Percentiles rank a stretch among this genome's conserved stretches.
Conservation (phyloP, 23 tunicate genomes). For the Botrylloides violaceus region DNA sequence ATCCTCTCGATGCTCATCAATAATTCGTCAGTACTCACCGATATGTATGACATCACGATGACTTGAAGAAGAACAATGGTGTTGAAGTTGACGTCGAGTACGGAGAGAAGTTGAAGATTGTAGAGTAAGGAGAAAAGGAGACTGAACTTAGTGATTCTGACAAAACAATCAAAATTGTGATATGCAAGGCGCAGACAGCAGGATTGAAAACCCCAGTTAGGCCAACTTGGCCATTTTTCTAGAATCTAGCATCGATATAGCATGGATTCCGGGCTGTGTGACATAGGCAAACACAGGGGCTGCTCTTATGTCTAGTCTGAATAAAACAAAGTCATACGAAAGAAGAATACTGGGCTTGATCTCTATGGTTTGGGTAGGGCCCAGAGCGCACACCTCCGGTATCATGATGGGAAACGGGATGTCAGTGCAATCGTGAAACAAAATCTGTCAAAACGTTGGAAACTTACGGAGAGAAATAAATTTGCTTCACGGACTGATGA, state of each 20-base stretch:
- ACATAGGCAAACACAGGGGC: too few species aligned
- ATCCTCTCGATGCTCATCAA: too few species aligned
- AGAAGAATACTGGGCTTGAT: background rate
- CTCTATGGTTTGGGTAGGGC: background rate
- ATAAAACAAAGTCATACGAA: too few species aligned
- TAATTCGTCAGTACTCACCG: slow-evolving; percentile 4
- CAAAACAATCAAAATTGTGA: background rate
- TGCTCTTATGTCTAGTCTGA: too few species aligned
- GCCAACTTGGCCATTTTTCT: too few species aligned
- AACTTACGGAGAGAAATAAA: slow-evolving; percentile 11
- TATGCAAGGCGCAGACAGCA: background rate
- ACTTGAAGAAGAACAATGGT: slow-evolving; percentile 33
- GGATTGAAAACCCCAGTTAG: background rate
- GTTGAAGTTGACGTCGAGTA: slow-evolving; percentile 14
- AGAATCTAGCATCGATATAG: too few species aligned
- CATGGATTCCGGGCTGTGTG: too few species aligned
- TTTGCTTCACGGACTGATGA: slow-evolving; percentile 11
- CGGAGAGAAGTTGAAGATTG: slow-evolving; percentile 34
- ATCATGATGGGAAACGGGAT: too few species aligned
- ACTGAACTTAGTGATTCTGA: slow-evolving; percentile 48
- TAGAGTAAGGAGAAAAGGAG: slow-evolving; percentile 34
- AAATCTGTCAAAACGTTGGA: background rate
- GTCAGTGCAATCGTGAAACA: too few species aligned
- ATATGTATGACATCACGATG: slow-evolving; percentile 1
- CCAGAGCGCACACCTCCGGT: background rate